A percentile compares a stretch with the other conserved stretches of the same genome.
Evolutionary conservation across 2,888 invertebrate genomes (phyloP).

Genomic region (Acanthoscelides obtectus): DNA sequence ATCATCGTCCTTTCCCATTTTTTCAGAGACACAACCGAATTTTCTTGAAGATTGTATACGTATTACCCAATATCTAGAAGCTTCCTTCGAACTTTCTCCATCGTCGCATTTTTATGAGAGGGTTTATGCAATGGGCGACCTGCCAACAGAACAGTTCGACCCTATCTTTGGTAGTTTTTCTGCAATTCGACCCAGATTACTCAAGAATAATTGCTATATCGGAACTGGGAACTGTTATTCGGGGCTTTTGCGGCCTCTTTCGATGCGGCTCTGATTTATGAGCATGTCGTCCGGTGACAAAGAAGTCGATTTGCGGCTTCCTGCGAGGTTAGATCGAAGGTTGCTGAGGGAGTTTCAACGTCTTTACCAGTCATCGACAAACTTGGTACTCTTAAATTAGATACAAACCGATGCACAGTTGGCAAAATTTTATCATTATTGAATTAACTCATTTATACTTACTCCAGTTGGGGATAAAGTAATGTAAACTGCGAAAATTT

Average conservation of each 20-base stretch:
- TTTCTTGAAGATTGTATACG: not conserved
- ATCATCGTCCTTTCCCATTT: not conserved
- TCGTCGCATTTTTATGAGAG: not conserved
- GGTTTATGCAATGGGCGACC: not conserved
- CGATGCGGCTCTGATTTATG: not conserved
- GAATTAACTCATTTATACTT: too few relatives aligned
- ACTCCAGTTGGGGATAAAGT: too few relatives aligned
- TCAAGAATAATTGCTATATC: not conserved
- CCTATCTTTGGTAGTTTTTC: not conserved
- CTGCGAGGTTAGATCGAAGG: not conserved
- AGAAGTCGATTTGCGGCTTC: not conserved
- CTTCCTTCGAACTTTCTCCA: not conserved
- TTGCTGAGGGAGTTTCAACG: too few relatives aligned
- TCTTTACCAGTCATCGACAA: too few relatives aligned
- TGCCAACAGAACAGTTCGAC: not conserved
- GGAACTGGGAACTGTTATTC: not conserved
- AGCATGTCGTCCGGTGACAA: not conserved
- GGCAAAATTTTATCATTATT: too few relatives aligned
- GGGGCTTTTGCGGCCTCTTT: not conserved
- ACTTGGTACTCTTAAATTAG: too few relatives aligned
- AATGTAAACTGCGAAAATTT: too few relatives aligned
- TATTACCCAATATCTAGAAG: not conserved
- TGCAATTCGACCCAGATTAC: not conserved
- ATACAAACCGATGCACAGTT: too few relatives aligned
- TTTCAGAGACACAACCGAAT: not conserved